Evolutionary conservation across 2,797 vertebrate genomes (phyloP).

Genomic region (Stomatorhinus walkeri): DNA sequence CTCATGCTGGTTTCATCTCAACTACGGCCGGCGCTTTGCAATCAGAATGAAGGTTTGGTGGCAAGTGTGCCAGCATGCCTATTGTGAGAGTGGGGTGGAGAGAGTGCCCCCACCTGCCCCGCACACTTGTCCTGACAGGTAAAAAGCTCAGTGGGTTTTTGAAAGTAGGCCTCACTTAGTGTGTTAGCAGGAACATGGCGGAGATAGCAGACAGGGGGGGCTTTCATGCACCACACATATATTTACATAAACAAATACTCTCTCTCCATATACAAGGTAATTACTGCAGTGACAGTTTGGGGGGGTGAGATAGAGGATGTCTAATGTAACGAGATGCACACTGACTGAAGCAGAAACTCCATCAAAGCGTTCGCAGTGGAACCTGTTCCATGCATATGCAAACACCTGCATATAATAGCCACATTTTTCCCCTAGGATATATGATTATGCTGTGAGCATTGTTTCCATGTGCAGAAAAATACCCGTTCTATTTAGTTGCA

Average conservation of each 20-base stretch:
- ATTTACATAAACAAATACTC: slow-evolving; percentile 58
- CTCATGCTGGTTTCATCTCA: not conserved
- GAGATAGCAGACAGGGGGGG: slow-evolving; percentile 35
- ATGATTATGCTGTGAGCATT: slow-evolving; percentile 42
- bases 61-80: not conserved
- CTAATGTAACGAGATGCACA: too few relatives aligned
- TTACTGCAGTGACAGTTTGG: slow-evolving; percentile 45
- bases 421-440: slow-evolving; percentile 18
- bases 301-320: not conserved
- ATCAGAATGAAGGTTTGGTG: not conserved
- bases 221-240: slow-evolving; percentile 44
- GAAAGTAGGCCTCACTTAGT: slow-evolving; percentile 30
- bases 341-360: slow-evolving; percentile 41
- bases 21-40: not conserved
- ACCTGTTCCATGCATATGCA: slow-evolving; percentile 37
- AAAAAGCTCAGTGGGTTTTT: slow-evolving; percentile 33
- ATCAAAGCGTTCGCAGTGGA: slow-evolving; percentile 39
- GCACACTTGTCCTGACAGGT: not conserved
- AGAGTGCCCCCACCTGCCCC: slow-evolving; percentile 10
- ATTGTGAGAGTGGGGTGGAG: slow-evolving; percentile 26
- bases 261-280: slow-evolving; percentile 48
- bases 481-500: slow-evolving; percentile 28
- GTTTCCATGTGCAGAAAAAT: slow-evolving; percentile 14
- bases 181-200: slow-evolving; percentile 33
- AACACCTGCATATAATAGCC: slow-evolving; percentile 28